Percentiles rank a stretch among this genome's conserved stretches.
Conservation (phyloP, 2,113 vertebrate genomes). For the Dipodomys stephensi region DNA sequence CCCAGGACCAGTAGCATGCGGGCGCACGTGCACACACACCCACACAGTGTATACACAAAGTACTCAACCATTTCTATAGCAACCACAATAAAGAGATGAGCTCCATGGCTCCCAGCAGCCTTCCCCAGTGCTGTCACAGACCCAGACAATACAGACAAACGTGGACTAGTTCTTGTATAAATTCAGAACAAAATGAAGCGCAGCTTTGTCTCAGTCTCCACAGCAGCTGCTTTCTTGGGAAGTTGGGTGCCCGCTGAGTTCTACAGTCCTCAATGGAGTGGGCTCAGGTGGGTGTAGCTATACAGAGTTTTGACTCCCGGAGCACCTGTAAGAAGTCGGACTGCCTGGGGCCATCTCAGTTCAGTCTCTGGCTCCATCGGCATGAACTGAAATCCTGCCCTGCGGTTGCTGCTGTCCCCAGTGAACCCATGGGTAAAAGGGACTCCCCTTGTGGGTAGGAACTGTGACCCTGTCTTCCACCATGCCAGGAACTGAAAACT, state of each 20-base stretch:
- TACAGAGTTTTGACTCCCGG: background rate
- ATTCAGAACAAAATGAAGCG: background rate
- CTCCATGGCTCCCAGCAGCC: too few relatives aligned
- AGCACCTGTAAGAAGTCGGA: background rate
- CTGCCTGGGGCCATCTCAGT: background rate
- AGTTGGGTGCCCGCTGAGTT: too few relatives aligned
- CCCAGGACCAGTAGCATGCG: too few relatives aligned
- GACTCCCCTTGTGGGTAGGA: too few relatives aligned
- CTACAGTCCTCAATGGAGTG: too few relatives aligned
- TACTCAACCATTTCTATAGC: too few relatives aligned
- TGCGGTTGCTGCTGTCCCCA: background rate
- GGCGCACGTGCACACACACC: too few relatives aligned
- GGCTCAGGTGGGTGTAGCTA: background rate
- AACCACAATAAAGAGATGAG: too few relatives aligned
- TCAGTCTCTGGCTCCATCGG: too few relatives aligned
- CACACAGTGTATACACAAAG: too few relatives aligned
- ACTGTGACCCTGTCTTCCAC: too few relatives aligned
- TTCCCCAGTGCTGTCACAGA: background rate
- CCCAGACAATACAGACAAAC: background rate
- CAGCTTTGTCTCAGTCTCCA: background rate
- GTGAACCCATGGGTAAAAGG: background rate
- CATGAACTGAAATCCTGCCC: background rate
- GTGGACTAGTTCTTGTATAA: background rate
- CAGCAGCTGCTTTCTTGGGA: background rate
- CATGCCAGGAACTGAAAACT: too few relatives aligned